Evolutionary conservation across 2,113 vertebrate species (phyloP), one percentile per base, ranked within the genome.

Genomic region (Cyanoderma ruficeps): DNA sequence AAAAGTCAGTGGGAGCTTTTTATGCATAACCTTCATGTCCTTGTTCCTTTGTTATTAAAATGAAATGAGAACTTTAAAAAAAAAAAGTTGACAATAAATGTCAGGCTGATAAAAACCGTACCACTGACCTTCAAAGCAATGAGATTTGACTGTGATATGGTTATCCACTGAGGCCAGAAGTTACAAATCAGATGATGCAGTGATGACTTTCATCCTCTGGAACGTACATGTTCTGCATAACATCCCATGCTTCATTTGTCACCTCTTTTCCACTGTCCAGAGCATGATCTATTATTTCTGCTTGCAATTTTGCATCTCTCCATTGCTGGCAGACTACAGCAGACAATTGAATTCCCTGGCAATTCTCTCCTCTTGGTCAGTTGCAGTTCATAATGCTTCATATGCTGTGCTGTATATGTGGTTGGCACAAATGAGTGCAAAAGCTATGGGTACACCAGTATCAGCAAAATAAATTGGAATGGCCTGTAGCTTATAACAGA

Each of bases 41-140:
- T 86, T 4, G 1, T 86, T 90, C 47, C 17, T 91, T 91, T 93
- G 23, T 93, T 95, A 87, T 78, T 89, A 83, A 87, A 93, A 78
- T 78, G 11, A 84, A 91, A 79, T 68, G 57, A 88, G 67, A 89
- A 57, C 35, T 89, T 24, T 7, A 10, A 59, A 42, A 55, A 47
- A 47, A 47, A 59, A 55, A 83, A 88, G 39, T 81, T 6, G 2
- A 52, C 49, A 81, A 83, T 70, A 89, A 95, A 91, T 95, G 81
- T 89, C 90, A 94, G 74, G 13, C 69, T 95, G 87, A 93, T 89
- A 80, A 93, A 96, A 87, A 63, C 44, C 33, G 87, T 27, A n/a
- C 9, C 18, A 15, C 13, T 96, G 85, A 96, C 90, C 84, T 96
- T 95, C 90, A 93, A 63, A 93, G 68, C 35, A 85, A 61, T 71